phyloP scores from a whole-genome alignment of 2,113 vertebrate genomes.

The Anarrhichthys ocellatus region DNA sequence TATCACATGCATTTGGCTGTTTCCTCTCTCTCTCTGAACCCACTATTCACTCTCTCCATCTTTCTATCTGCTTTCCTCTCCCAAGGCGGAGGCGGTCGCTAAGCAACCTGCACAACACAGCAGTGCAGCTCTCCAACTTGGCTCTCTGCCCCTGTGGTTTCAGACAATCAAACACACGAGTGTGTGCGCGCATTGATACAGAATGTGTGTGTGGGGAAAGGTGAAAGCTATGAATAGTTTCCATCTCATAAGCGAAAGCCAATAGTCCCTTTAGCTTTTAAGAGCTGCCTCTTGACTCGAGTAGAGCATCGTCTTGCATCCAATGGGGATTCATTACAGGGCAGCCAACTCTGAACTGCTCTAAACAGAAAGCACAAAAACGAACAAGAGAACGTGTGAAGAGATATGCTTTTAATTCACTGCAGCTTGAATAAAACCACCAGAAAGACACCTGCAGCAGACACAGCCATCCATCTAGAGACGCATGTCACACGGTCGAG shows the following conservation, averaged over 20 bases:
- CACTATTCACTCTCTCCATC: slow-evolving; percentile 52
- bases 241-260: slow-evolving; percentile 57
- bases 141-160: slow-evolving; percentile 70
- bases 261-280: slow-evolving; percentile 51
- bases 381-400: slow-evolving; percentile 17
- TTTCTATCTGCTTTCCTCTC: slow-evolving; percentile 59
- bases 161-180: slow-evolving; percentile 66
- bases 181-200: slow-evolving; percentile 17
- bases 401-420: slow-evolving; percentile 62
- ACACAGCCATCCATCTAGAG: slow-evolving; percentile 15
- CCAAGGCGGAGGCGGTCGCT: slow-evolving; percentile 70
- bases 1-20: slow-evolving; percentile 40
- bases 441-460: slow-evolving; percentile 31
- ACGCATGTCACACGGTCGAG: slow-evolving; percentile 8
- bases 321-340: slow-evolving; percentile 52
- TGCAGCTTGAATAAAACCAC: slow-evolving; percentile 37
- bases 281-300: slow-evolving; percentile 55
- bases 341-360: slow-evolving; percentile 29
- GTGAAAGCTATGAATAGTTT: slow-evolving; percentile 72
- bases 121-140: slow-evolving; percentile 63
- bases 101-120: slow-evolving; percentile 79
- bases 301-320: slow-evolving; percentile 46
- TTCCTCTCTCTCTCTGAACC: slow-evolving; percentile 17
- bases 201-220: slow-evolving; percentile 48
- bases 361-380: slow-evolving; percentile 30